phyloP scores from a whole-genome alignment of 2,113 vertebrate species.

The Serinus canaria region DNA sequence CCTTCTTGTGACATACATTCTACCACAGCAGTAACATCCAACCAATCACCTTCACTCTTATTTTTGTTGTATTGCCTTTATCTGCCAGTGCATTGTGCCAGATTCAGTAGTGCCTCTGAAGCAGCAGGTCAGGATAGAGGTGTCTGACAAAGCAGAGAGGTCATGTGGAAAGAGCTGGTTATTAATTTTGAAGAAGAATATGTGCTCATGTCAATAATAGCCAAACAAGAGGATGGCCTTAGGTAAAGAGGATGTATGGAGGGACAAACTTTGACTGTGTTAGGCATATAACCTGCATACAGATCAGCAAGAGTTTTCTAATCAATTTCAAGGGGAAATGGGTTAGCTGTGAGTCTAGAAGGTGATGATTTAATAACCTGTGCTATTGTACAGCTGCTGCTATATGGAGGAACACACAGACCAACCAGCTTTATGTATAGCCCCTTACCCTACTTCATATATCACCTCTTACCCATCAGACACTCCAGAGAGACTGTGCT shows the following conservation, averaged over 20 bases:
- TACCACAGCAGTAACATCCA: neutral
- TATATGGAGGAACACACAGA: neutral
- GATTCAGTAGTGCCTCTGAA: neutral
- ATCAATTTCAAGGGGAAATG: neutral
- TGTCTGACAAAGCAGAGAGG: neutral
- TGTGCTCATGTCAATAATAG: neutral
- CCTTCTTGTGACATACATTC: neutral
- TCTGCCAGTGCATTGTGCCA: neutral
- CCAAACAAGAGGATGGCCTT: neutral
- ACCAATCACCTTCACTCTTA: neutral
- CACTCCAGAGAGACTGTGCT: neutral
- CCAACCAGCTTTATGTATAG: neutral
- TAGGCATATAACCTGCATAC: neutral
- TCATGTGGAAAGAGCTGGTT: neutral
- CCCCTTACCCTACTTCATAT: neutral
- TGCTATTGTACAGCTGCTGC: neutral
- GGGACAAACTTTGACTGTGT: neutral
- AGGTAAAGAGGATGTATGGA: neutral
- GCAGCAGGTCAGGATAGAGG: neutral
- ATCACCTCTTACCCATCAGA: neutral
- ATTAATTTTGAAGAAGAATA: neutral
- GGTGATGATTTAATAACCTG: neutral
- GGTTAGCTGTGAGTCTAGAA: neutral
- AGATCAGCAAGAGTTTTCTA: neutral
- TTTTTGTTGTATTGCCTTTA: neutral